Percentiles rank a stretch among this genome's conserved stretches.
Conservation (phyloP, 2,113 vertebrate genomes). For the Fregata magnificens region DNA sequence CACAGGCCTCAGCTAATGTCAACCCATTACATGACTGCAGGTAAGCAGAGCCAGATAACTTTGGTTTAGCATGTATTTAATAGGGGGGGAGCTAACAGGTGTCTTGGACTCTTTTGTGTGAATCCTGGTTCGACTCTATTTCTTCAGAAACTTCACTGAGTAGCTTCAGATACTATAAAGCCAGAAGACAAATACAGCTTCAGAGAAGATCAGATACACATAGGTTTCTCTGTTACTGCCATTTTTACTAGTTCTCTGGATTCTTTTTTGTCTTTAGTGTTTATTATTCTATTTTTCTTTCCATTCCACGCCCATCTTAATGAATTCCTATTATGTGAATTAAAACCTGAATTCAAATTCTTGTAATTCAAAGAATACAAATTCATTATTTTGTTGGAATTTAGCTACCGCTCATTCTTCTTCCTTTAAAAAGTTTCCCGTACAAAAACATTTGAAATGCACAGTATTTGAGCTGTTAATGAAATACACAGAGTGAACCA, state of each 20-base stretch:
- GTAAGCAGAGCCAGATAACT: slow-evolving; percentile 32
- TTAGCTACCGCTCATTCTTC: neutral
- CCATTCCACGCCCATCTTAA: neutral
- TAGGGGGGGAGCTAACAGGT: neutral
- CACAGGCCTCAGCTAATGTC: slow-evolving; percentile 24
- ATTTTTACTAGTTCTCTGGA: neutral
- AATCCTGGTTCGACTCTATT: neutral
- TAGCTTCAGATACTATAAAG: neutral
- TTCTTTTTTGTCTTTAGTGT: neutral
- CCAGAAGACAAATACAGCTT: neutral
- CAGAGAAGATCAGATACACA: neutral
- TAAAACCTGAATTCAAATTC: neutral
- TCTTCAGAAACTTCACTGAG: neutral
- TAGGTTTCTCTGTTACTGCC: neutral
- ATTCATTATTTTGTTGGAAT: neutral
- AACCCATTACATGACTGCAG: slow-evolving; percentile 36
- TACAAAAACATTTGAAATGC: neutral
- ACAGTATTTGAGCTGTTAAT: neutral
- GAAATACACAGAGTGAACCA: neutral
- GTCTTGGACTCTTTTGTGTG: neutral
- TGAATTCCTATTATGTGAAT: neutral
- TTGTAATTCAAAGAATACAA: neutral
- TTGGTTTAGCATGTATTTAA: neutral
- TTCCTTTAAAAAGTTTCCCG: neutral
- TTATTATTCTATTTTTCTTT: neutral